Base-by-base conservation (phyloP, 2,797 vertebrate species). In the Kryptolebias ocellatus region DNA sequence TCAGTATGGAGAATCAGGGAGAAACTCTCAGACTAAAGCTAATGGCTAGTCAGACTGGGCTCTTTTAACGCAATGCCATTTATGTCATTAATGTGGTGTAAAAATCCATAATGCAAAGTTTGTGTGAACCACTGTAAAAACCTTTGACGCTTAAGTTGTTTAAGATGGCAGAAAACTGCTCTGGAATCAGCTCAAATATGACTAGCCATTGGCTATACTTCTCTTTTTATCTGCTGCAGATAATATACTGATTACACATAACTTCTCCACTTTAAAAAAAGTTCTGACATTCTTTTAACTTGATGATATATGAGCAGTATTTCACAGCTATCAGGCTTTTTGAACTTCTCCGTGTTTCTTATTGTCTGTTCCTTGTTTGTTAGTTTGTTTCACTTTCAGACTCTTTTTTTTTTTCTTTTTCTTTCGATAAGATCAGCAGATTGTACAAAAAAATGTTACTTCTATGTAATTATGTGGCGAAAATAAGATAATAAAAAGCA, bases 231-330 rank as follows among this genome's bases (percentile, higher is more conserved):
- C 37, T 39, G 37, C 10, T 39, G 37, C 37, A 39, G 37, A 39
- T 10, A 47, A 47, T 5, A 47, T n/a, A 47, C n/a, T 47, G 6
- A 47, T 9, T 47, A 7, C 17, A 14, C 42, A 44, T 18, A 3
- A 15, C 17, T 0, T 17, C 45, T 5, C 16, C 15, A 46, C 45
- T 47, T 47, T 8, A 47, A 7, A 18, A 47, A 47, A 18, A n/a
- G 4, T 34, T 12, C 46, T 7, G 18, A 47, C 17, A 5, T n/a
- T 47, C 8, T 8, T 39, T 39, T 17, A 27, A 56, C 42, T 60
- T 67, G 67, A 70, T 55, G 67, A 68, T 73, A 61, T 50, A 53
- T 16, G 58, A 65, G 39, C 31, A 59, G 44, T 27, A 64, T 53
- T 64, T 56, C 52, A 15, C 67, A 52, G 27, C 39, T 58, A 14